A percentile compares a stretch with the other conserved stretches of the same genome.
phyloP scores from a whole-genome alignment of 1,140 invertebrate genomes.

The Ditylenchus dipsaci region DNA sequence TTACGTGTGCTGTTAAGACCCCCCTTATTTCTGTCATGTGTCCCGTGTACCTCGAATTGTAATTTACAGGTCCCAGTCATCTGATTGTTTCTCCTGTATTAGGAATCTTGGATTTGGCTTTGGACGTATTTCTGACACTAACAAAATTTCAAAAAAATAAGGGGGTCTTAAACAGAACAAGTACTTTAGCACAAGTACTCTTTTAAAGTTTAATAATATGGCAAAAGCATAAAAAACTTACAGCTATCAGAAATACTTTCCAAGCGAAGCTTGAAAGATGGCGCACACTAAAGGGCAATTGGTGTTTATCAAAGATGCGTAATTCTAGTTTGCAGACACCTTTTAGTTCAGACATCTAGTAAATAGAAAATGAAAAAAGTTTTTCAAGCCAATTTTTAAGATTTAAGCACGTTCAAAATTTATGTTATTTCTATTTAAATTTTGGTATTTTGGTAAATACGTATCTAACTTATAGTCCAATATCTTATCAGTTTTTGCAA shows the following conservation, averaged over 20 bases:
- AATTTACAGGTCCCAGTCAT: too few relatives aligned
- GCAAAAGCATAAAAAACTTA: constrained; percentile 3
- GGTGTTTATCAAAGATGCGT: constrained; percentile 16
- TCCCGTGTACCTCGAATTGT: too few relatives aligned
- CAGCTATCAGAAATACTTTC: constrained; percentile 25
- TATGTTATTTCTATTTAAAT: too few relatives aligned
- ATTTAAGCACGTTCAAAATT: too few relatives aligned
- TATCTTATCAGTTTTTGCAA: too few relatives aligned
- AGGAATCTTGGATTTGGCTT: neutral
- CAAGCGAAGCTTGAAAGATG: constrained; percentile 19
- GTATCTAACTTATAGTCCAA: too few relatives aligned
- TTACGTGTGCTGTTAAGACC: too few relatives aligned
- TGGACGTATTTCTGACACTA: neutral
- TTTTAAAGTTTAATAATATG: neutral
- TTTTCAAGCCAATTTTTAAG: too few relatives aligned
- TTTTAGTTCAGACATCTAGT: constrained; percentile 20
- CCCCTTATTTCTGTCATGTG: too few relatives aligned
- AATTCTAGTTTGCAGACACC: constrained; percentile 28
- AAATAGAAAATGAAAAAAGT: too few relatives aligned
- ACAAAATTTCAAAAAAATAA: neutral
- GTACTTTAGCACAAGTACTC: neutral
- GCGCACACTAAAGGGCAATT: constrained; percentile 11
- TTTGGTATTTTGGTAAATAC: too few relatives aligned
- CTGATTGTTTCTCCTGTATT: neutral
- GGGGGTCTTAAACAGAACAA: constrained; percentile 1